Percentiles rank a stretch among this genome's conserved stretches.
These are phyloP conservation scores for Phyllostomus discolor DNA, from an alignment of 2,113 vertebrate genomes.

Conservation along the genomic window DNA sequence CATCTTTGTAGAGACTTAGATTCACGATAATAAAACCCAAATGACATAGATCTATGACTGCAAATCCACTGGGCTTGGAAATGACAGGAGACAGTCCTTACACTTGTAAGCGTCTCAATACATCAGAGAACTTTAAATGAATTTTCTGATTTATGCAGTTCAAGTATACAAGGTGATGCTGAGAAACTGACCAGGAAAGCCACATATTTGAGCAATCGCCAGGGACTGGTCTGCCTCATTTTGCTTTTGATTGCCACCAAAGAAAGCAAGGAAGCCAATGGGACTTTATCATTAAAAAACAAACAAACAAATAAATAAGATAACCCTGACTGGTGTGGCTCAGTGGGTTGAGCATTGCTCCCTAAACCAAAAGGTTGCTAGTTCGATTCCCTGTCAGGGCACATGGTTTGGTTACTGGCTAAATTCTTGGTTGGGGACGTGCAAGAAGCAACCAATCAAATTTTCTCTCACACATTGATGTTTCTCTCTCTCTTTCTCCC, in stretches of 20 bases:
- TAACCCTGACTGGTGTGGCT: no score
- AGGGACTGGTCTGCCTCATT: not conserved
- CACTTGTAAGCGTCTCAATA: not conserved
- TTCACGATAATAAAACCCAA: conserved; percentile 21
- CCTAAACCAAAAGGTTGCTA: no score
- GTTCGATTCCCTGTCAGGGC: no score
- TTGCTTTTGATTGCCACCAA: not conserved
- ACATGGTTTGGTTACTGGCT: no score
- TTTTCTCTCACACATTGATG: no score
- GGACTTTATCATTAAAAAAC: not conserved
- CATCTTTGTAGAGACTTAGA: not conserved
- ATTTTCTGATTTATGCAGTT: not conserved
- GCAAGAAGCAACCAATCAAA: no score
- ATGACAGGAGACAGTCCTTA: not conserved
- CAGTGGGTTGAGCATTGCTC: no score
- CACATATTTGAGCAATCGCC: not conserved
- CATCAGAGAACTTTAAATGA: not conserved
- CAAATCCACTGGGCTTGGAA: conserved; percentile 12
- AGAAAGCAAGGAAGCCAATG: not conserved
- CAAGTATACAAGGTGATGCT: not conserved
- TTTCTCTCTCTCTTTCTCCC: no score
- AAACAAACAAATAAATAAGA: no score
- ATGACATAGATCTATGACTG: conserved; percentile 1
- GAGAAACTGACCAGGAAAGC: not conserved
- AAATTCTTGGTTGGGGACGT: no score